Evolutionary conservation across 2,797 vertebrate genomes (phyloP).

Genomic region (Aldrovandia affinis): DNA sequence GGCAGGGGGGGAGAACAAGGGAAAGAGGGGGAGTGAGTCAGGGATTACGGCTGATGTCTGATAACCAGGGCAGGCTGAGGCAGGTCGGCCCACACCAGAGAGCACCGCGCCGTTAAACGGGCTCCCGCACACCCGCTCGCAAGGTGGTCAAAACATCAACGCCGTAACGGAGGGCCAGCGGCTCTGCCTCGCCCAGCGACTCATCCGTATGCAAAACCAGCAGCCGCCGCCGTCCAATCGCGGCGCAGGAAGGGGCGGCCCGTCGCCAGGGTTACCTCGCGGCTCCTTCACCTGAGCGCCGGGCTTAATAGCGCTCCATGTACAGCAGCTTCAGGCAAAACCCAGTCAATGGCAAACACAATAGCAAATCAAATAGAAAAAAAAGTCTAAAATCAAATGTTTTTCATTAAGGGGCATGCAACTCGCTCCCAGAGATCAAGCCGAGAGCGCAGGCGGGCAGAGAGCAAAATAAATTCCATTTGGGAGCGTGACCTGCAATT

Average conservation of each 20-base stretch:
- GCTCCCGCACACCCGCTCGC: constrained; percentile 24
- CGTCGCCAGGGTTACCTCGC: constrained; percentile 72
- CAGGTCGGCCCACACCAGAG: constrained; percentile 21
- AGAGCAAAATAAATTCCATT: constrained; percentile 38
- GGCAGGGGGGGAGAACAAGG: not conserved
- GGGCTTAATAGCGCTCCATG: constrained; percentile 58
- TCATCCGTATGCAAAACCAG: constrained; percentile 28
- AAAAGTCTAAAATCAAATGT: constrained; percentile 61
- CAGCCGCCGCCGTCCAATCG: not conserved
- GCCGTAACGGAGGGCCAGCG: constrained; percentile 42
- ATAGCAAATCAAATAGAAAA: no score
- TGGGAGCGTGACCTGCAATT: not conserved
- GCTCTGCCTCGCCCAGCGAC: constrained; percentile 55
- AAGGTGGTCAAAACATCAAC: constrained; percentile 53
- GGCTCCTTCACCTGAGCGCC: constrained; percentile 64
- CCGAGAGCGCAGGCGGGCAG: constrained; percentile 31
- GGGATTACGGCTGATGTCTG: constrained; percentile 29
- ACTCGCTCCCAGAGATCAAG: constrained; percentile 59
- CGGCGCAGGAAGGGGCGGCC: constrained; percentile 19
- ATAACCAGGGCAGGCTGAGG: constrained; percentile 38
- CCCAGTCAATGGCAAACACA: constrained; percentile 47
- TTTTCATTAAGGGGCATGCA: constrained; percentile 58
- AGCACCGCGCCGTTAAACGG: constrained; percentile 11
- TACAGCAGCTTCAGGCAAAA: constrained; percentile 57
- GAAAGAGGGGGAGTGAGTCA: constrained; percentile 26